Conservation (phyloP, 1,140 invertebrate species). For the Leptinotarsa undecemlineata region DNA sequence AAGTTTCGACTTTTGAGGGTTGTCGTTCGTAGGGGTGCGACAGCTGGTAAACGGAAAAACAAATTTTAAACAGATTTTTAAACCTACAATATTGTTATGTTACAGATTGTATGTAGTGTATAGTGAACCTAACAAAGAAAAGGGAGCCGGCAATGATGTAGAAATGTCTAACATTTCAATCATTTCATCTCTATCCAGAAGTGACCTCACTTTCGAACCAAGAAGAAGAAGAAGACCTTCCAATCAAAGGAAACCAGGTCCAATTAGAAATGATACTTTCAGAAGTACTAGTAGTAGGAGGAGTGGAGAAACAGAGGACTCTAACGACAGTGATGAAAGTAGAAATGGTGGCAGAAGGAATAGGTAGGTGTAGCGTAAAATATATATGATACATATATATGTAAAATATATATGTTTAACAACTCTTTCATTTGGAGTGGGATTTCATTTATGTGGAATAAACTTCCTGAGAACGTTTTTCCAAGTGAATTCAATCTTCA, state of each 20-base stretch:
- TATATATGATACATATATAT: too few species aligned
- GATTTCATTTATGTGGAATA: too few species aligned
- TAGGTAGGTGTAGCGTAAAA: slow-evolving; percentile 27
- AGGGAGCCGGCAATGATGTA: slow-evolving; percentile 11
- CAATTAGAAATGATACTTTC: slow-evolving; percentile 21
- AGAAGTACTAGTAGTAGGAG: slow-evolving; percentile 20
- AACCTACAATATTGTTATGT: not conserved
- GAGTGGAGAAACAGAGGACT: slow-evolving; percentile 21
- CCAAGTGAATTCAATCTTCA: too few species aligned
- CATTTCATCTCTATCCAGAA: slow-evolving; percentile 65
- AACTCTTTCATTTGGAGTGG: too few species aligned
- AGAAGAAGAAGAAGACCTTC: slow-evolving; percentile 25
- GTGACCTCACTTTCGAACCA: slow-evolving; percentile 18
- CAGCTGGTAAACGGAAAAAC: too few species aligned
- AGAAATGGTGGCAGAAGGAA: slow-evolving; percentile 30
- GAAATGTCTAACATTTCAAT: slow-evolving; percentile 61
- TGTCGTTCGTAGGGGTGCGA: too few species aligned
- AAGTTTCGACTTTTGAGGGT: too few species aligned
- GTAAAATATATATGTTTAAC: too few species aligned
- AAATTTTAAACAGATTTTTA: too few species aligned
- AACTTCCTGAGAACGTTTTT: too few species aligned
- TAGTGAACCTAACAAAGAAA: not conserved
- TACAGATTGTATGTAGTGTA: slow-evolving; percentile 1
- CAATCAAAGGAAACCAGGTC: not conserved
- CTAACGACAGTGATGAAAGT: slow-evolving; percentile 34